Conservation (phyloP, 2,888 invertebrate species). For the Idaea straminata region DNA sequence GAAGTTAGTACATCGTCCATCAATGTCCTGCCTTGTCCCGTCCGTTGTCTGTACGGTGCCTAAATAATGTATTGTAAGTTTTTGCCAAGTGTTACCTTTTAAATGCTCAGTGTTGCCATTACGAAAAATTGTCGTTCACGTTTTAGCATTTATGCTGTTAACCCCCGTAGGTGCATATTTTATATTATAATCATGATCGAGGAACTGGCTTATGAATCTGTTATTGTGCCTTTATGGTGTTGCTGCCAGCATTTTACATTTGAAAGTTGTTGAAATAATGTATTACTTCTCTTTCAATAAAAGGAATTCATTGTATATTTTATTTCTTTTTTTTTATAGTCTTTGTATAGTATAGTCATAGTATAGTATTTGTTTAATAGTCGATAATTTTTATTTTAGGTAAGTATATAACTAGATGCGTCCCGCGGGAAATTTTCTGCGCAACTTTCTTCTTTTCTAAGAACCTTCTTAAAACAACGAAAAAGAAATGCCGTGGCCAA, state of each 20-base stretch:
- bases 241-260: conserved; percentile 55
- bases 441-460: too few species aligned
- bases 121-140: conserved; percentile 16
- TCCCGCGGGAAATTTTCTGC: too few species aligned
- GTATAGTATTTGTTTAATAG: too few species aligned
- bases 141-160: conserved; percentile 22
- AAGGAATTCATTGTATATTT: conserved; percentile 66
- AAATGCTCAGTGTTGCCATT: conserved; percentile 24
- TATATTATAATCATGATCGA: conserved; percentile 38
- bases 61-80: conserved; percentile 20
- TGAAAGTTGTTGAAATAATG: conserved; percentile 53
- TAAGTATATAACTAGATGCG: too few species aligned
- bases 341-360: too few species aligned
- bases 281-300: conserved; percentile 64
- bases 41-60: background rate
- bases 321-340: conserved; percentile 33
- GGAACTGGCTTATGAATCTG: conserved; percentile 41
- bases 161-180: conserved; percentile 29
- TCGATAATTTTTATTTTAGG: too few species aligned
- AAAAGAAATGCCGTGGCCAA: too few species aligned
- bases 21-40: background rate
- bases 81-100: conserved; percentile 25
- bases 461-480: too few species aligned
- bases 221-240: conserved; percentile 56
- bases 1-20: background rate